Evolutionary conservation across 2,888 invertebrate species (phyloP), one percentile per base, ranked within the genome.

Genomic region (Drosophila aldrichi): DNA sequence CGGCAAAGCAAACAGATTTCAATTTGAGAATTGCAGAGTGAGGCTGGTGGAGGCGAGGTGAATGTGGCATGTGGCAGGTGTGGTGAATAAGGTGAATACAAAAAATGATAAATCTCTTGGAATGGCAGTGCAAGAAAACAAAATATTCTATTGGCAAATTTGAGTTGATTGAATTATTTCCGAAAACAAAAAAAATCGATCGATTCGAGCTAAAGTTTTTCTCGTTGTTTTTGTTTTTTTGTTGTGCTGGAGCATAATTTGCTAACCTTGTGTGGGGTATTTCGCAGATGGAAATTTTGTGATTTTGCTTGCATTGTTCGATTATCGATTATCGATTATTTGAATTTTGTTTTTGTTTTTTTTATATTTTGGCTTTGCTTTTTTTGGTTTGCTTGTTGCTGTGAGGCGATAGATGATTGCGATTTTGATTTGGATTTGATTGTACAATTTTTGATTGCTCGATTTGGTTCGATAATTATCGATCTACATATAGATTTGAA

Each of bases 221-320:
- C 43, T 40, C 36, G 43, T 59, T 38, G n/a, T 22, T 22, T 22
- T 2, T 1, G 20, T 20, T n/a, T 43, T 61, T 58, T 44, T 14
- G 36, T 14, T 38, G 36, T 64, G 51, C 36, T 66, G 55, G 51
- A 44, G 63, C 63, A 57, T 52, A 9, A 59, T 76, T 81, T 87
- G 88, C 84, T 85, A 85, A 85, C 84, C 84, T 85, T 85, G 84
- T 85, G 89, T 70, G 89, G 79, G 79, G 77, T 67, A 72, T 87
- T 89, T 89, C 87, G 81, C 84, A 87, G 81, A 79, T 89, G 88
- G 79, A 79, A 85, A 89, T 83, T 85, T 85, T 89, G 82, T 84
- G 89, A 81, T 85, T 85, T 85, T 70, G 84, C 89, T 85, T 89
- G 89, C 84, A 85, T 85, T 70, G 54, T 80, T 81, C 68, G 63